phyloP scores from a whole-genome alignment of 2,888 invertebrate genomes.

The Hypomecis atomaria region DNA sequence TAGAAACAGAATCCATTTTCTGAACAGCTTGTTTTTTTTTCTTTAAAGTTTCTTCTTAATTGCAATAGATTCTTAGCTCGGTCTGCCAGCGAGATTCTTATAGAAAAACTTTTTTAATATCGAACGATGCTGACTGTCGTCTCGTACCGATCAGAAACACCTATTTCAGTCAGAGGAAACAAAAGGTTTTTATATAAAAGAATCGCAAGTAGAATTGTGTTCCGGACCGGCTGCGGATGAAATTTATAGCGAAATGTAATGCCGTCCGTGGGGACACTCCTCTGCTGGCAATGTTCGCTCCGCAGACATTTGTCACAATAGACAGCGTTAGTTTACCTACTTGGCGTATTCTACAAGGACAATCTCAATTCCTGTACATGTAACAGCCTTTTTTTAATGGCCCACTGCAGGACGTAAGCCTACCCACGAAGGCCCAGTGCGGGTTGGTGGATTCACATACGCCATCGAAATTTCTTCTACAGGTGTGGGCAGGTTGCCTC shows the following conservation, averaged over 20 bases:
- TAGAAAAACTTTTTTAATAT: conserved; percentile 82
- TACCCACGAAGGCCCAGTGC: too few species aligned
- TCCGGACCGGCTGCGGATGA: conserved; percentile 61
- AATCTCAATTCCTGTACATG: too few species aligned
- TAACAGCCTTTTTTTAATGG: too few species aligned
- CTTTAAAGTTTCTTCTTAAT: conserved; percentile 61
- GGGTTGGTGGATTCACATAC: too few species aligned
- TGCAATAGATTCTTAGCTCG: conserved; percentile 63
- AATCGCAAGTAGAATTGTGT: conserved; percentile 66
- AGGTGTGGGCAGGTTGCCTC: too few species aligned
- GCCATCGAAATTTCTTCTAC: too few species aligned
- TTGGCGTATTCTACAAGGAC: too few species aligned
- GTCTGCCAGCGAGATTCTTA: conserved; percentile 60
- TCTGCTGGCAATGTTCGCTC: conserved; percentile 47
- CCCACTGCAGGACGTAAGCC: too few species aligned
- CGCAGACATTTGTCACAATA: too few species aligned
- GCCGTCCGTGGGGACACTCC: conserved; percentile 60
- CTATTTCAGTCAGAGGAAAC: conserved; percentile 70
- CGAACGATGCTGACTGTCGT: conserved; percentile 71
- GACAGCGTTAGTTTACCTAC: too few species aligned
- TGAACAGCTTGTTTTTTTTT: conserved; percentile 47
- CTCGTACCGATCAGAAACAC: conserved; percentile 68
- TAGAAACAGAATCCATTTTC: conserved; percentile 39
- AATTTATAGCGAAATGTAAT: conserved; percentile 72
- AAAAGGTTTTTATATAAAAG: conserved; percentile 71